A percentile compares a stretch with the other conserved stretches of the same genome.
Evolutionary conservation across 2,888 invertebrate genomes (phyloP).

Genomic region (Morpho deidamia): DNA sequence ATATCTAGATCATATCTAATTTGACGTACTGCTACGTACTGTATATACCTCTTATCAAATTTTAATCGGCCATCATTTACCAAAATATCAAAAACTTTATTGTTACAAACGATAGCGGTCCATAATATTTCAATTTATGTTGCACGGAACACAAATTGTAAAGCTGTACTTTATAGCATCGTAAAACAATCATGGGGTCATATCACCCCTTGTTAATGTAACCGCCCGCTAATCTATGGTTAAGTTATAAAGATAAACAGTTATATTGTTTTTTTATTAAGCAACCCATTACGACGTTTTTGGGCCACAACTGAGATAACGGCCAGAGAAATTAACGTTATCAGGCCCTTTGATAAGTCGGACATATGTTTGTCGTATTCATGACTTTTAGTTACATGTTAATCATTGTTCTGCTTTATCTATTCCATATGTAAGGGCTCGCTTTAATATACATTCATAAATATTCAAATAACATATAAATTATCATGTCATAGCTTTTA

Average conservation of each 20-base stretch:
- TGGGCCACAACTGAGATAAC: constrained; percentile 16
- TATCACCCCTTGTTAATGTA: constrained; percentile 45
- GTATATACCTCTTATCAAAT: neutral
- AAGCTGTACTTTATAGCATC: constrained; percentile 43
- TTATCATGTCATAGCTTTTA: neutral
- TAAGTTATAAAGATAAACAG: constrained; percentile 39
- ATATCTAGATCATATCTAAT: too few relatives aligned
- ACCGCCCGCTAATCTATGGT: constrained; percentile 43
- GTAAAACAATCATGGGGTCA: constrained; percentile 50
- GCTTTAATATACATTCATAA: constrained; percentile 2
- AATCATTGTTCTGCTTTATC: constrained; percentile 7
- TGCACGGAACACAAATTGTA: constrained; percentile 27
- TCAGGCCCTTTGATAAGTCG: constrained; percentile 2
- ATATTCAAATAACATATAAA: constrained; percentile 1
- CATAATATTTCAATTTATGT: constrained; percentile 20
- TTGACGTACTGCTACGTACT: neutral
- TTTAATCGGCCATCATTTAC: neutral
- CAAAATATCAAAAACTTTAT: constrained; percentile 2
- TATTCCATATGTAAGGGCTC: neutral
- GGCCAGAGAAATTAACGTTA: neutral
- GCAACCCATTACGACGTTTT: constrained; percentile 23
- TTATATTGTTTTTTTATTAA: constrained; percentile 33
- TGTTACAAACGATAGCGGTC: constrained; percentile 3
- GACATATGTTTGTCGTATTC: constrained; percentile 3
- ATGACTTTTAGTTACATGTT: constrained; percentile 1